Evolutionary conservation across 2,888 invertebrate species (phyloP), one percentile per base, ranked within the genome.

Genomic region (Eugnorisma glareosa): DNA sequence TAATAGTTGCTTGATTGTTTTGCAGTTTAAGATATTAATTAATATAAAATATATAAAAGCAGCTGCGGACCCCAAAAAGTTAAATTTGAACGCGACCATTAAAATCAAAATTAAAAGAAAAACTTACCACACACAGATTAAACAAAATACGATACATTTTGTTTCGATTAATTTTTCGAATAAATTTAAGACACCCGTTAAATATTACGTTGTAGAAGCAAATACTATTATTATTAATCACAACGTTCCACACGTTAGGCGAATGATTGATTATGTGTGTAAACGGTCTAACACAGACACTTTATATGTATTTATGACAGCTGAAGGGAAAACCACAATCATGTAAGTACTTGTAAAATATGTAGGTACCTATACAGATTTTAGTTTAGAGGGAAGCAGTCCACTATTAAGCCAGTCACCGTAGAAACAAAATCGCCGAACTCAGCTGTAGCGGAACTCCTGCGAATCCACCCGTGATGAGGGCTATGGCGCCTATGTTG

Each of bases 101-200:
- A 11, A 51, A 51, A n/a, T 48, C 24, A 67, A 31, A 8, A 35
- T 18, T 8, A 59, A 21, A 66, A 66, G 3, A 40, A 67, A 24
- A 13, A 77, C 77, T 77, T 68, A 77, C 77, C 35, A 77, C 43
- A 77, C 18, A 63, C 18, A 63, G 4, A 51, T 24, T 54, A 28
- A 63, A 35, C 6, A 77, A 51, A 63, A 77, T n/a, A 0, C 13
- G 15, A 68, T 35, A 37, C 77, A 77, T 77, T 54, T 67, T 43
- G 3, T 37, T 28, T 45, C 24, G 21, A 51, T 18, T 37, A 31
- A 15, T 40, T n/a, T 57, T 59, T 43, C 59, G 15, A 61, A 18
- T 24, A n/a, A n/a, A n/a, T n/a, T n/a, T n/a, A n/a, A n/a, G n/a
- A n/a, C n/a, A n/a, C n/a, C n/a, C n/a, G 8, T 31, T 31, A 24